A percentile compares a stretch with the other conserved stretches of the same genome.
Evolutionary conservation across 2,797 vertebrate species (phyloP).

Genomic region (Nannoperca australis): DNA sequence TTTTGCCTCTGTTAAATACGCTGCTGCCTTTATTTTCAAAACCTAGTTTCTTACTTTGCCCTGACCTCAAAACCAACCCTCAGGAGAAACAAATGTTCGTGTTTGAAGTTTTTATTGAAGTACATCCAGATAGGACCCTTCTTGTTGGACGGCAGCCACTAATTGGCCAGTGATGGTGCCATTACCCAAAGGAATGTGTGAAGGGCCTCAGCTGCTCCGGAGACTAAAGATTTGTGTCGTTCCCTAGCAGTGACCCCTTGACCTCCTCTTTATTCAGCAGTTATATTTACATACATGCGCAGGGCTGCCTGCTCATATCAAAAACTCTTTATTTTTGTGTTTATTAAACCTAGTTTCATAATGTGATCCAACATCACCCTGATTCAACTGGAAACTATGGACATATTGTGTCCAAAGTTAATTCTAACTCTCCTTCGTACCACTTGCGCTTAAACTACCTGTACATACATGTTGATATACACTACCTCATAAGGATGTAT

Average conservation of each 20-base stretch:
- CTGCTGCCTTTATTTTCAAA: constrained; percentile 45
- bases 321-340: constrained; percentile 49
- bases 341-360: constrained; percentile 66
- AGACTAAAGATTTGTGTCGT: constrained; percentile 62
- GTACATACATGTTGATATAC: background rate
- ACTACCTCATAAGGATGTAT: background rate
- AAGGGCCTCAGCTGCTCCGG: constrained; percentile 63
- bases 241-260: constrained; percentile 53
- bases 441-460: background rate
- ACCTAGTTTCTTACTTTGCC: constrained; percentile 28
- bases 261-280: constrained; percentile 50
- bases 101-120: constrained; percentile 51
- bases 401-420: constrained; percentile 5
- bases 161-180: constrained; percentile 69
- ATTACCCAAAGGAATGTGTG: constrained; percentile 69
- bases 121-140: constrained; percentile 51
- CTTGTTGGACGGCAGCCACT: constrained; percentile 65
- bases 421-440: background rate
- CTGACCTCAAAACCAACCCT: constrained; percentile 36
- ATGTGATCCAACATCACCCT: constrained; percentile 33
- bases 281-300: constrained; percentile 55
- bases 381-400: constrained; percentile 6
- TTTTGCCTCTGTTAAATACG: constrained; percentile 39
- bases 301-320: constrained; percentile 27
- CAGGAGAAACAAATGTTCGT: constrained; percentile 29